Evolutionary conservation across 2,888 invertebrate genomes (phyloP), one percentile per base, ranked within the genome.

Genomic region (Catocala nupta): DNA sequence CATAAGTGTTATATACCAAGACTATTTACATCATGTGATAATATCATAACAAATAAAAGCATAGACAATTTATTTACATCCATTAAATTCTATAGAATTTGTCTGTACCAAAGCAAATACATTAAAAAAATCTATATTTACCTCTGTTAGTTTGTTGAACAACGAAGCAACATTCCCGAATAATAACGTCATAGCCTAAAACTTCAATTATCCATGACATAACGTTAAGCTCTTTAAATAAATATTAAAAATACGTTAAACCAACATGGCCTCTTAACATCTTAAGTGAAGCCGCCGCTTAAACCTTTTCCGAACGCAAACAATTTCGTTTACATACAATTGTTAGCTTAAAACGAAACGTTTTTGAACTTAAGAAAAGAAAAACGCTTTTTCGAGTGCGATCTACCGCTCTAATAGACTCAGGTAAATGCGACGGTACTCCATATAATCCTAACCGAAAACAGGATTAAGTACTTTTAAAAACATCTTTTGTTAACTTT

Each of bases 351-450:
- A 82, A 88, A 83, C 78, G 81, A 83, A 82, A 78, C 80, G 77
- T 82, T 84, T 82, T 74, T 73, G 61, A 59, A 59, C 56, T 68
- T 77, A 82, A 82, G 80, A 82, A 77, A 69, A 57, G 63, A 59
- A 56, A 61, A 58, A 68, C 52, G 60, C 65, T 57, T 69, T 53
- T 68, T 58, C 65, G 75, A 83, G 86, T 86, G 86, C 88, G 81
- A 78, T 85, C 88, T 81, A 89, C 90, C 90, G 86, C 88, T 81
- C 78, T 90, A 88, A 91, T 86, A 78, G 87, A 89, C 90, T 54
- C 75, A 71, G 73, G 63, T 70, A 81, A 78, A 75, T 64, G 52
- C 73, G 71, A 78, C 80, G 78, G 61, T 80, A 62, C 73, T 80
- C 78, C 77, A 78, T 64, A 66, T 87, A 85, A 89, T 89, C 87